A percentile compares a stretch with the other conserved stretches of the same genome.
These are phyloP conservation scores for Myathropa florea DNA, from an alignment of 2,888 invertebrate genomes.

Conservation along the genomic window DNA sequence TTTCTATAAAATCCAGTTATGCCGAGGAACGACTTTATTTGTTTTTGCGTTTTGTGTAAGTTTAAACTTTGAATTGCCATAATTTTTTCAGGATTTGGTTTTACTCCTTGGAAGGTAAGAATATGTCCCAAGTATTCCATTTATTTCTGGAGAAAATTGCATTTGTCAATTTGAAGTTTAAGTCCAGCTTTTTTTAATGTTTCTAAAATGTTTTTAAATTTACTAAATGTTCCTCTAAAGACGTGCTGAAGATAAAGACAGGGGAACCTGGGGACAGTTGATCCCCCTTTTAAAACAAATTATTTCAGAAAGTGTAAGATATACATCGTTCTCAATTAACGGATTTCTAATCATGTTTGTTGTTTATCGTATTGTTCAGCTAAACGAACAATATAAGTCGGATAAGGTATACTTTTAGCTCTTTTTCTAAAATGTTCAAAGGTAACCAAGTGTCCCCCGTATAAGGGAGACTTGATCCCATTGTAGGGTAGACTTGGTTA, in stretches of 20 bases:
- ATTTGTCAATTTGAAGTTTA: not conserved
- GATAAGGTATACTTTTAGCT: no score
- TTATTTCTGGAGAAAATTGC: not conserved
- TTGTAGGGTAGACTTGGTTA: no score
- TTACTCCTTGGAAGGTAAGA: slow-evolving; percentile 48
- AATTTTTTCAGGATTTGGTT: slow-evolving; percentile 15
- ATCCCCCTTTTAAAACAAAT: no score
- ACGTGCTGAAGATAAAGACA: slow-evolving; percentile 5
- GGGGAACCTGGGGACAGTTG: no score
- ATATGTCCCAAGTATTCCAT: slow-evolving; percentile 71
- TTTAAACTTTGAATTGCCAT: slow-evolving; percentile 19
- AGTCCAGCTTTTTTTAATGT: not conserved
- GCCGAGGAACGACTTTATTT: not conserved
- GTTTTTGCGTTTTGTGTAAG: slow-evolving; percentile 5
- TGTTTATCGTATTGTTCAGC: no score
- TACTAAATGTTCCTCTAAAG: slow-evolving; percentile 7
- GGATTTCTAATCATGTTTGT: no score
- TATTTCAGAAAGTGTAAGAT: no score
- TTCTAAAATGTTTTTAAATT: slow-evolving; percentile 2
- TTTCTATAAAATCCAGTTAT: not conserved
- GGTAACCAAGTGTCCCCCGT: no score
- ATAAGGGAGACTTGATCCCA: no score
- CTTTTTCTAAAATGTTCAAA: no score
- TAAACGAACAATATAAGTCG: no score
- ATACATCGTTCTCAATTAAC: no score